Conservation (phyloP, 2,888 invertebrate genomes). For the Trissolcus japonicus region DNA sequence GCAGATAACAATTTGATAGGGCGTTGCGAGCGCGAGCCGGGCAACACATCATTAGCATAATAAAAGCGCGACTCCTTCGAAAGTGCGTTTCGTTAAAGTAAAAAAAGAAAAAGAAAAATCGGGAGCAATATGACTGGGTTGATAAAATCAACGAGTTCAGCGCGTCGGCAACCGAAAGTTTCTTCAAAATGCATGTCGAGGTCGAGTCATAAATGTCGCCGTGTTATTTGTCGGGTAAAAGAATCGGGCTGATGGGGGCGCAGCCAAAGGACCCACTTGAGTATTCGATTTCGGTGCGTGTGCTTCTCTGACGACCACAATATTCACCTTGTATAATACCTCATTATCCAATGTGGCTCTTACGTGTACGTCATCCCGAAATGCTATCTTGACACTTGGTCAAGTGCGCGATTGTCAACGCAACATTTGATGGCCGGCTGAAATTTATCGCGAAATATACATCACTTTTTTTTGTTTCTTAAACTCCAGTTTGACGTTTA, state of each 20-base stretch:
- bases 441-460: too few relatives aligned
- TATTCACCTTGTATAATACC: constrained; percentile 25
- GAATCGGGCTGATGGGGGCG: constrained; percentile 14
- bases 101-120: constrained; percentile 20
- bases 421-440: too few relatives aligned
- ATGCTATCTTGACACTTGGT: constrained; percentile 4
- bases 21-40: background rate
- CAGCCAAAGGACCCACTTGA: constrained; percentile 54
- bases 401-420: too few relatives aligned
- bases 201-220: constrained; percentile 60
- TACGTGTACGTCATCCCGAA: constrained; percentile 18
- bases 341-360: constrained; percentile 26
- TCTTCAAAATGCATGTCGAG: constrained; percentile 71
- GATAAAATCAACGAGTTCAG: constrained; percentile 54
- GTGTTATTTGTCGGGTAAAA: constrained; percentile 24
- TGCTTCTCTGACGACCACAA: constrained; percentile 43
- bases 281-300: constrained; percentile 50
- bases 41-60: constrained; percentile 32
- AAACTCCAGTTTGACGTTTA: background rate
- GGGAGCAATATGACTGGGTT: constrained; percentile 46
- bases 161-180: constrained; percentile 63
- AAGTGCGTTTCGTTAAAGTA: constrained; percentile 35
- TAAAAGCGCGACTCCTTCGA: constrained; percentile 43
- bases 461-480: background rate
- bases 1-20: constrained; percentile 28